Percentiles rank a stretch among this genome's conserved stretches.
Conservation (phyloP, 1,140 invertebrate species). For the Aphelenchoides fujianensis region DNA sequence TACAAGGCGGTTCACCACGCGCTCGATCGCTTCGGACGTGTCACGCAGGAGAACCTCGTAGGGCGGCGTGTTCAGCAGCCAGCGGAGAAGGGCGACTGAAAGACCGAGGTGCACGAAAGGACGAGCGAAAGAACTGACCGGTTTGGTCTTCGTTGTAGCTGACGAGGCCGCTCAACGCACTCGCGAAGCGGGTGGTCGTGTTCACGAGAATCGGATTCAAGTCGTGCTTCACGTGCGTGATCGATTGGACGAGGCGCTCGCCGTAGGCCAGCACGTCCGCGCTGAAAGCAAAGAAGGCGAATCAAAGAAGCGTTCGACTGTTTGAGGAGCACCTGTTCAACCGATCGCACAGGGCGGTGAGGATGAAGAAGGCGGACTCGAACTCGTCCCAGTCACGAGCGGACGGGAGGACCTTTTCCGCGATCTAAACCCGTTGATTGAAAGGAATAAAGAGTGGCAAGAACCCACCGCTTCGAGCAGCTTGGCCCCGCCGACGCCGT, state of each 20-base stretch:
- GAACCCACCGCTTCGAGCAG: neutral
- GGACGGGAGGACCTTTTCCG: neutral
- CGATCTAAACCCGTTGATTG: neutral
- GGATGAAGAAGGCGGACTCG: slow-evolving; percentile 2
- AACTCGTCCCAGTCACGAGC: neutral
- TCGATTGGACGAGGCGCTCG: neutral
- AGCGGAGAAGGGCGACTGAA: neutral
- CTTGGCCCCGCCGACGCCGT: neutral
- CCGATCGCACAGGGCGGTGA: neutral
- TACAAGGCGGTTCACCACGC: neutral
- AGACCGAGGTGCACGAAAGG: neutral
- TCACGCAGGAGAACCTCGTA: neutral
- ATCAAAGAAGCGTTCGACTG: neutral
- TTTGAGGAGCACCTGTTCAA: neutral
- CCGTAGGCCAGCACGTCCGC: neutral
- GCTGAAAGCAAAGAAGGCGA: neutral
- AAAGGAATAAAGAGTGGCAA: slow-evolving; percentile 4
- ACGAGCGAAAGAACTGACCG: neutral
- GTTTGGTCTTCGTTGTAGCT: neutral
- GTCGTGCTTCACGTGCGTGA: neutral
- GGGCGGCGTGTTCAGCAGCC: neutral
- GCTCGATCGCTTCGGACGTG: neutral
- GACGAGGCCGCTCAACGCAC: neutral
- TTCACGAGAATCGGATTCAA: neutral
- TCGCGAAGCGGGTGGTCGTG: neutral